Evolutionary conservation across 2,888 invertebrate species (phyloP).

Genomic region (Incurvaria masculella): DNA sequence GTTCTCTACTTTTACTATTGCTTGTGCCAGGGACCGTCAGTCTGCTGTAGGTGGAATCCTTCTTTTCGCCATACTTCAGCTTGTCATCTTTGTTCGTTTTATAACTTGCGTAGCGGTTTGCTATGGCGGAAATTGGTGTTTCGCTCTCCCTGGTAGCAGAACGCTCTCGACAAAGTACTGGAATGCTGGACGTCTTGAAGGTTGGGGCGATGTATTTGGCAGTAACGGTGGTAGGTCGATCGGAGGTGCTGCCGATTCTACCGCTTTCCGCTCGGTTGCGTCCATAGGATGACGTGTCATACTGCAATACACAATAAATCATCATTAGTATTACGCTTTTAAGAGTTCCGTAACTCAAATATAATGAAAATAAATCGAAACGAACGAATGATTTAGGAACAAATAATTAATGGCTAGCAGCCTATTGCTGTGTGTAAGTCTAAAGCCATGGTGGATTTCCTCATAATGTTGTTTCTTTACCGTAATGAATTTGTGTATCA

Average conservation of each 20-base stretch:
- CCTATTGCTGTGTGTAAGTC: too few species aligned
- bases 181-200: slow-evolving; percentile 49
- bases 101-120: slow-evolving; percentile 42
- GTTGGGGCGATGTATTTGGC: slow-evolving; percentile 45
- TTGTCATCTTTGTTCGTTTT: slow-evolving; percentile 22
- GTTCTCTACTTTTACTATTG: slow-evolving; percentile 49
- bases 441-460: too few species aligned
- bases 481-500: too few species aligned
- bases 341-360: too few species aligned
- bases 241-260: slow-evolving; percentile 26
- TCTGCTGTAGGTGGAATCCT: slow-evolving; percentile 43
- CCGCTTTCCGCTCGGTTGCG: slow-evolving; percentile 36
- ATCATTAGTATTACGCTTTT: background rate
- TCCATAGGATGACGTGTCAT: slow-evolving; percentile 39
- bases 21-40: slow-evolving; percentile 32
- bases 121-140: slow-evolving; percentile 39
- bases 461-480: too few species aligned
- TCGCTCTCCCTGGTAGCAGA: slow-evolving; percentile 31
- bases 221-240: slow-evolving; percentile 43
- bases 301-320: slow-evolving; percentile 30
- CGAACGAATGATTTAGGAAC: too few species aligned
- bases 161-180: slow-evolving; percentile 36
- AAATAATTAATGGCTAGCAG: too few species aligned
- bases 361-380: too few species aligned
- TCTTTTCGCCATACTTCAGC: slow-evolving; percentile 31